phyloP scores from a whole-genome alignment of 2,888 invertebrate species.

The Dermolepida albohirtum region DNA sequence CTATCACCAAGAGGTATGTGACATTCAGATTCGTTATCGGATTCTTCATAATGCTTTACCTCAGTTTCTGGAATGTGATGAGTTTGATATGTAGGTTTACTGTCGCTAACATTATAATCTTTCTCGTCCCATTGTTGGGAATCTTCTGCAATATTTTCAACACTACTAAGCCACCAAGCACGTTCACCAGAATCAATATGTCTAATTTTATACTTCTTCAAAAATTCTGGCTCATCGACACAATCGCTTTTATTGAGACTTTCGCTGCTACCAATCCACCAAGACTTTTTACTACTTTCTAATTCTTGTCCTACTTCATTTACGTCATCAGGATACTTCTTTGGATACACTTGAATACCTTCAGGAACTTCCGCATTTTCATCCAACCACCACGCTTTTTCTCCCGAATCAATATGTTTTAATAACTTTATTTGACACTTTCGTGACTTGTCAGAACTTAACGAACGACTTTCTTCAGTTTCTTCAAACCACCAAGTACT shows the following conservation, averaged over 20 bases:
- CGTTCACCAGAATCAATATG: slow-evolving; percentile 78
- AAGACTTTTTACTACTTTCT: slow-evolving; percentile 36
- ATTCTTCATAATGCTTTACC: slow-evolving; percentile 59
- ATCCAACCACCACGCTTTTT: slow-evolving; percentile 79
- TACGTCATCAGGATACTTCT: slow-evolving; percentile 1
- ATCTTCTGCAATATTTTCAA: slow-evolving; percentile 56
- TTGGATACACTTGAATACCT: slow-evolving; percentile 67
- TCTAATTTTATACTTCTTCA: slow-evolving; percentile 69
- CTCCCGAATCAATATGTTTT: slow-evolving; percentile 73
- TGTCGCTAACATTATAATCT: slow-evolving; percentile 48
- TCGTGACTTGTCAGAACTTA: slow-evolving; percentile 50
- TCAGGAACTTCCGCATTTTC: slow-evolving; percentile 76
- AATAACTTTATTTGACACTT: slow-evolving; percentile 55
- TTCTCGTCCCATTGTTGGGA: slow-evolving; percentile 48
- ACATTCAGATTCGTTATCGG: slow-evolving; percentile 66
- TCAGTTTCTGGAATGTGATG: slow-evolving; percentile 19
- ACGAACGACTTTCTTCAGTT: slow-evolving; percentile 44
- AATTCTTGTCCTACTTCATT: slow-evolving; percentile 4
- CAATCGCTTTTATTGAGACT: slow-evolving; percentile 44
- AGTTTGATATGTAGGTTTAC: slow-evolving; percentile 1
- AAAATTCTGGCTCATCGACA: slow-evolving; percentile 69
- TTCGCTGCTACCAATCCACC: slow-evolving; percentile 47
- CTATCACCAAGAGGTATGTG: slow-evolving; percentile 77
- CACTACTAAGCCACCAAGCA: slow-evolving; percentile 74
- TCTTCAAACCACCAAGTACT: slow-evolving; percentile 68